These are phyloP conservation scores for Oriolus oriolus DNA, from an alignment of 2,113 vertebrate species.

Conservation along the genomic window DNA sequence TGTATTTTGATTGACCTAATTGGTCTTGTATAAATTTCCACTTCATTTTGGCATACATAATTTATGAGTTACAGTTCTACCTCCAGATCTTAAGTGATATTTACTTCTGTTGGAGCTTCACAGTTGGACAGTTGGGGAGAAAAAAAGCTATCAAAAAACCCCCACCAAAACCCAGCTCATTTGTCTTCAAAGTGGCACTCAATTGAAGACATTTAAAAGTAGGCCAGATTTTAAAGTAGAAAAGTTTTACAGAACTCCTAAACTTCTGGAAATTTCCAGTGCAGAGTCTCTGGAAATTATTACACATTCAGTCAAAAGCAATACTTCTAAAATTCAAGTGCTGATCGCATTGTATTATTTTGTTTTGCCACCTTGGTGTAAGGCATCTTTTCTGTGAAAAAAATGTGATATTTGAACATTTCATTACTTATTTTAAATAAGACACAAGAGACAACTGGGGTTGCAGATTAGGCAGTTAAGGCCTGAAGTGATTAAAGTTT, in stretches of 20 bases:
- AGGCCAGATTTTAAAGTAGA: background rate
- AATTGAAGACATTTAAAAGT: background rate
- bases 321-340: background rate
- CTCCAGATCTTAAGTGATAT: background rate
- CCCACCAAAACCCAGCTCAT: background rate
- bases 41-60: background rate
- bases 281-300: background rate
- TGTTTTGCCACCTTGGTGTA: background rate
- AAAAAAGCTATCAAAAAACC: background rate
- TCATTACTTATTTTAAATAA: background rate
- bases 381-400: background rate
- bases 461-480: background rate
- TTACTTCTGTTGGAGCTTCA: background rate
- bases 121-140: background rate
- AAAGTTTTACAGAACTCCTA: background rate
- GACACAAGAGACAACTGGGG: background rate
- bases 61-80: background rate
- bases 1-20: background rate
- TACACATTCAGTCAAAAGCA: background rate
- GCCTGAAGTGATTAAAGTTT: slow-evolving; percentile 40
- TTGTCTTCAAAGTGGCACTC: background rate
- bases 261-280: background rate
- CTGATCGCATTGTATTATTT: background rate
- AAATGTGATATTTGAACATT: background rate
- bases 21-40: background rate